Conservation (phyloP, 2,113 vertebrate genomes). For the Hippopotamus amphibius region DNA sequence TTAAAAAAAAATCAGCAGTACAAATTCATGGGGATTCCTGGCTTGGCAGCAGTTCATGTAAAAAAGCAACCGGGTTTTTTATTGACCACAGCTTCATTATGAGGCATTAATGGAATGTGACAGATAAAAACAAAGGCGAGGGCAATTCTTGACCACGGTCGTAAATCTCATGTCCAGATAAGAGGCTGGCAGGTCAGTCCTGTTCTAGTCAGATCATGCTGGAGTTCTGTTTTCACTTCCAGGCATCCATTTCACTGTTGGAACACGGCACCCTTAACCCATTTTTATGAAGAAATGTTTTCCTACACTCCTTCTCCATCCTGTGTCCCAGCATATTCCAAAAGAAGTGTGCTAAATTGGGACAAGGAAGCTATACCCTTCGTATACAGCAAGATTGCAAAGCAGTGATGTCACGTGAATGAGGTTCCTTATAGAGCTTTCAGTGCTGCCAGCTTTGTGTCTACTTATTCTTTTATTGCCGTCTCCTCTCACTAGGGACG, state of each 20-base stretch:
- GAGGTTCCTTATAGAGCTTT: neutral
- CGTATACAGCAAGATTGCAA: neutral
- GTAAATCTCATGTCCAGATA: constrained; percentile 77
- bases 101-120: constrained; percentile 77
- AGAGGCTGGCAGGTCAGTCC: constrained; percentile 64
- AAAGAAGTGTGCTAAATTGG: neutral
- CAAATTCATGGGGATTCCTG: constrained; percentile 50
- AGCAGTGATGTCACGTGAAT: neutral
- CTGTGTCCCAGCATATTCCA: neutral
- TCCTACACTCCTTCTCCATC: neutral
- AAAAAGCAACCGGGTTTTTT: constrained; percentile 67
- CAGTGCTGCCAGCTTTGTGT: neutral
- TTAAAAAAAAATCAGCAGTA: neutral
- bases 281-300: constrained; percentile 45
- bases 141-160: constrained; percentile 58
- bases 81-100: constrained; percentile 68
- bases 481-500: neutral
- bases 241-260: neutral
- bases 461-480: neutral
- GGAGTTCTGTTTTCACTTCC: constrained; percentile 58
- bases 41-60: constrained; percentile 32
- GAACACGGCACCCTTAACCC: constrained; percentile 50
- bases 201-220: constrained; percentile 54
- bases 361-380: neutral
- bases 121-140: constrained; percentile 73